phyloP scores from a whole-genome alignment of 2,797 vertebrate species.

The Glyptemys insculpta region DNA sequence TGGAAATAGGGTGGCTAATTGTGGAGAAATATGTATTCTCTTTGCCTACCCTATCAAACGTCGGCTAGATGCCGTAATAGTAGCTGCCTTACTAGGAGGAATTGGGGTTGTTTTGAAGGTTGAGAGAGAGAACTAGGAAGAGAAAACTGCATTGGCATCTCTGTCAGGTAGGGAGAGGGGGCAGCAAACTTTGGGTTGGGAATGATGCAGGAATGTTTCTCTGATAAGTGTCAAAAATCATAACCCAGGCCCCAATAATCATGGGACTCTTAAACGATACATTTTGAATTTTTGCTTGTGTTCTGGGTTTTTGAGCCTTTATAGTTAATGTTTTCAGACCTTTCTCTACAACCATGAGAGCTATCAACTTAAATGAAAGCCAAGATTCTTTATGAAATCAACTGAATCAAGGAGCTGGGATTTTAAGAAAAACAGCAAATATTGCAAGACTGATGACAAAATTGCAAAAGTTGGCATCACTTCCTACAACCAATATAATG shows the following conservation, averaged over 20 bases:
- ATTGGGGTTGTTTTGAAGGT: not conserved
- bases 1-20: not conserved
- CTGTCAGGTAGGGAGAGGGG: not conserved
- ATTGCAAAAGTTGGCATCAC: fast-evolving
- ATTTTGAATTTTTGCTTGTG: not conserved
- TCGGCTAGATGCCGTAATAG: not conserved
- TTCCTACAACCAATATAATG: not conserved
- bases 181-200: not conserved
- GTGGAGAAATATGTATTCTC: not conserved
- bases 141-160: not conserved
- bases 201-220: not conserved
- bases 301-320: not conserved
- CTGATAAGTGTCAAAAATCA: not conserved
- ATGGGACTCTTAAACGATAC: not conserved
- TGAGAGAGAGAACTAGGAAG: not conserved
- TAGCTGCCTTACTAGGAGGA: not conserved
- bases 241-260: not conserved
- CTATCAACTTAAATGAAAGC: too few species aligned
- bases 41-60: not conserved
- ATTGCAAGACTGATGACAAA: not conserved
- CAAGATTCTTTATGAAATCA: not conserved
- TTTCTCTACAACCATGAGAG: not conserved
- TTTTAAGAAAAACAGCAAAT: not conserved
- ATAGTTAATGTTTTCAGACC: not conserved
- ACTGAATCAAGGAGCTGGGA: not conserved